phyloP scores from a whole-genome alignment of 2,797 vertebrate species.

The Chiloscyllium punctatum region DNA sequence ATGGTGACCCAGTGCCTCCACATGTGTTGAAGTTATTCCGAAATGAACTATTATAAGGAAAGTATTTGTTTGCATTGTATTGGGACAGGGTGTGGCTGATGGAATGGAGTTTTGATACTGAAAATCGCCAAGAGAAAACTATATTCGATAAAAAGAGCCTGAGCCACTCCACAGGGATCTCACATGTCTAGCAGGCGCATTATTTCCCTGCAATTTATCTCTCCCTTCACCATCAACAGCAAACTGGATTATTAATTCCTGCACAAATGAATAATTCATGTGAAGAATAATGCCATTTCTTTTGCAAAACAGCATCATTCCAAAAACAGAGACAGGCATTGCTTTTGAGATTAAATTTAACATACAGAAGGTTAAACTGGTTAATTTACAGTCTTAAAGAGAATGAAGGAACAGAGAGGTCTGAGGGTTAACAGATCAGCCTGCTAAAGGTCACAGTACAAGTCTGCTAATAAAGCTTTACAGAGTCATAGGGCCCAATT shows the following conservation, averaged over 20 bases:
- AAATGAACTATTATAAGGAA: background rate
- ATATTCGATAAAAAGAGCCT: background rate
- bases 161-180: background rate
- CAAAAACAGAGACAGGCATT: background rate
- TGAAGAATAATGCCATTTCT: background rate
- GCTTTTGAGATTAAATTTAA: background rate
- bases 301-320: background rate
- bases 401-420: background rate
- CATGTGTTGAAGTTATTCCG: background rate
- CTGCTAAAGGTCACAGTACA: background rate
- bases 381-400: background rate
- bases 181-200: too few species aligned
- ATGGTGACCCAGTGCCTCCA: background rate
- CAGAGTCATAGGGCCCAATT: too few species aligned
- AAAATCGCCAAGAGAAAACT: background rate
- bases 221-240: background rate
- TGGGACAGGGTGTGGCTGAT: background rate
- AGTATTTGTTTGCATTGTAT: background rate
- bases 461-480: background rate
- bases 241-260: background rate
- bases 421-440: background rate
- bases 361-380: background rate
- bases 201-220: background rate
- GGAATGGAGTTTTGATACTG: background rate
- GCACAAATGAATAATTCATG: background rate